phyloP scores from a whole-genome alignment of 2,888 invertebrate species.

The Microctonus hyperodae region DNA sequence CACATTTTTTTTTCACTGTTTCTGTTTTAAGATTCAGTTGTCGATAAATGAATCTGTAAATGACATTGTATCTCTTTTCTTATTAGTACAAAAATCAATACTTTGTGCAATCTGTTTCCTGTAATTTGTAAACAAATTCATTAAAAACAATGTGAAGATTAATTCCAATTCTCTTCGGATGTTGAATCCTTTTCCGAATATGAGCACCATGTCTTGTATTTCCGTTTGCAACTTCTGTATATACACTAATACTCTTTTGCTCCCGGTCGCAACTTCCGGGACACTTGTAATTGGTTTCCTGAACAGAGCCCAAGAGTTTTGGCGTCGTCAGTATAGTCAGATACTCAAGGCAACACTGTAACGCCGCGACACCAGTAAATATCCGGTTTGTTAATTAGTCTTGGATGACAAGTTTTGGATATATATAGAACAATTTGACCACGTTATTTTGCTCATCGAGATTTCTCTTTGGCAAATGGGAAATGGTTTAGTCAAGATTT shows the following conservation, averaged over 20 bases:
- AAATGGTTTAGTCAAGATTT: neutral
- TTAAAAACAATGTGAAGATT: neutral
- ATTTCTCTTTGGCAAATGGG: neutral
- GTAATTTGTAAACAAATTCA: neutral
- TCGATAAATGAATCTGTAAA: no score
- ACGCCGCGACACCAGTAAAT: constrained; percentile 31
- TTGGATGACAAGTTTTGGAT: constrained; percentile 23
- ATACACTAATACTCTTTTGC: constrained; percentile 9
- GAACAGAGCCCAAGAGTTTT: constrained; percentile 25
- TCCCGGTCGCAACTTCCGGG: constrained; percentile 49
- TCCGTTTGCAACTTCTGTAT: neutral
- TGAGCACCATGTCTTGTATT: neutral
- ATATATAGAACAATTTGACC: neutral
- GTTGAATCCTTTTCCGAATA: neutral
- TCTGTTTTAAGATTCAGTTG: no score
- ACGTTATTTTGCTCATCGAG: neutral
- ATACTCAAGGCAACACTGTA: neutral
- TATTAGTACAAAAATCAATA: no score
- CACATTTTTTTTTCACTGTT: no score
- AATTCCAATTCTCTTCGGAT: neutral
- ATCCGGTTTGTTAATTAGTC: constrained; percentile 35
- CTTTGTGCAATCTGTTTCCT: no score
- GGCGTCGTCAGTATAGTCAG: neutral
- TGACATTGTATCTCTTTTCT: no score
- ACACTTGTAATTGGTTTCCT: constrained; percentile 58